Evolutionary conservation across 2,888 invertebrate species (phyloP), one percentile per base, ranked within the genome.

Genomic region (Lottia gigantea): DNA sequence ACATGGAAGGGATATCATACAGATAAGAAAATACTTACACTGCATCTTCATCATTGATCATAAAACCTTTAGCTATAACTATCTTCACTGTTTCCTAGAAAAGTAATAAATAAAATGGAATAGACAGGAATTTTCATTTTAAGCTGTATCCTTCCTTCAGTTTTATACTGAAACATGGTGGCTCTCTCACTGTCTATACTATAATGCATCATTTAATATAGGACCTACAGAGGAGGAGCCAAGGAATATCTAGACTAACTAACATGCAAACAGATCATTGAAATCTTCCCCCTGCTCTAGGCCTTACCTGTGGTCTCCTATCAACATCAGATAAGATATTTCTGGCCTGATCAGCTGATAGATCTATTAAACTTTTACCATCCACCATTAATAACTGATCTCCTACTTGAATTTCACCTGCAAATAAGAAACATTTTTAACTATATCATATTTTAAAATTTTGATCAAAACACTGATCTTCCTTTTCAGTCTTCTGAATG

Each of bases 341-440:
- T 69, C 78, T 74, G 0, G 83, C 83, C 26, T 78, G 74, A 2
- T 72, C 64, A n/a, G 78, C 67, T 0, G 79, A 76, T 11, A 82
- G 61, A 61, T 78, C 76, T 0, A 77, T 68, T 66, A 85, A 64
- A n/a, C 71, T 78, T 2, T 70, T 68, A 6, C 77, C 80, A 75
- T 81, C 80, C 7, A 83, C 74, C 76, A 82, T 80, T 78, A 85
- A 74, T 62, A 85, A 68, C 73, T 82, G 80, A 73, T 85, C 85
- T 12, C 84, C 83, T 26, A 74, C 74, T 46, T 74, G 75, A 12
- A 85, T 80, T 47, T 78, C 80, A 67, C 82, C 83, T 83, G 76
- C 0, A 70, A 67, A 62, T 31, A 3, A 6, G 31, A 31, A 31
- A 31, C 6, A 31, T n/a, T n/a, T n/a, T n/a, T n/a, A n/a, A n/a